Evolutionary conservation across 2,797 vertebrate species (phyloP).

Genomic region (Borostomias antarcticus): DNA sequence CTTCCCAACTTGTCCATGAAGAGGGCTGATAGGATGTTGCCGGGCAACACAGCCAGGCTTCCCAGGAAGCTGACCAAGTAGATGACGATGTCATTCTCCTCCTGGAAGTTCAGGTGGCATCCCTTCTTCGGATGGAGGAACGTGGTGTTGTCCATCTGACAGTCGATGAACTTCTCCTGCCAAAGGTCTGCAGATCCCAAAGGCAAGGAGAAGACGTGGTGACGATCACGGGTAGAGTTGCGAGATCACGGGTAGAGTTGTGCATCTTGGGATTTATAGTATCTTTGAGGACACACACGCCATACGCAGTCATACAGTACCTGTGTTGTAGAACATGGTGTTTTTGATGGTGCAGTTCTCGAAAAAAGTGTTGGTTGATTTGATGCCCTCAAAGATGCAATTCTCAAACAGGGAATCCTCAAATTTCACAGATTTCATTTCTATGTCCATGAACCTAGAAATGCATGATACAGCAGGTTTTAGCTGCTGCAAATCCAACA

Average conservation of each 20-base stretch:
- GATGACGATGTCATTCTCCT: constrained; percentile 94
- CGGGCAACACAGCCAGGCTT: constrained; percentile 91
- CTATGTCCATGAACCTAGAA: constrained; percentile 89
- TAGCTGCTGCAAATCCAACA: background rate
- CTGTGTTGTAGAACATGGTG: constrained; percentile 91
- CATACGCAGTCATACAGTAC: too few species aligned
- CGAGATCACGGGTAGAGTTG: background rate
- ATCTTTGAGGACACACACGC: background rate
- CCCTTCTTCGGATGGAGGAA: constrained; percentile 88
- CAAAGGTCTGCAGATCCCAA: constrained; percentile 83
- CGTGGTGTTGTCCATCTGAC: constrained; percentile 85
- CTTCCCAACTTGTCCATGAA: constrained; percentile 97
- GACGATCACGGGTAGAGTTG: background rate
- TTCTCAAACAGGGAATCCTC: constrained; percentile 90
- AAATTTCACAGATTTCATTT: constrained; percentile 93
- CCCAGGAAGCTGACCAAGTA: constrained; percentile 97
- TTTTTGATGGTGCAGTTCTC: constrained; percentile 93
- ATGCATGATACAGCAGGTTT: constrained; percentile 10
- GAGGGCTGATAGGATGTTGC: constrained; percentile 93
- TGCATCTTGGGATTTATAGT: background rate
- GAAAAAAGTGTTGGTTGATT: constrained; percentile 91
- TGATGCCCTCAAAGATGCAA: constrained; percentile 94
- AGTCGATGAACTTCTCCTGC: constrained; percentile 89
- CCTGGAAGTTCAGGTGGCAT: constrained; percentile 92
- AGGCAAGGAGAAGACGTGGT: too few species aligned